phyloP scores from a whole-genome alignment of 2,113 vertebrate species.

The Rhegmatorhina hoffmannsi region DNA sequence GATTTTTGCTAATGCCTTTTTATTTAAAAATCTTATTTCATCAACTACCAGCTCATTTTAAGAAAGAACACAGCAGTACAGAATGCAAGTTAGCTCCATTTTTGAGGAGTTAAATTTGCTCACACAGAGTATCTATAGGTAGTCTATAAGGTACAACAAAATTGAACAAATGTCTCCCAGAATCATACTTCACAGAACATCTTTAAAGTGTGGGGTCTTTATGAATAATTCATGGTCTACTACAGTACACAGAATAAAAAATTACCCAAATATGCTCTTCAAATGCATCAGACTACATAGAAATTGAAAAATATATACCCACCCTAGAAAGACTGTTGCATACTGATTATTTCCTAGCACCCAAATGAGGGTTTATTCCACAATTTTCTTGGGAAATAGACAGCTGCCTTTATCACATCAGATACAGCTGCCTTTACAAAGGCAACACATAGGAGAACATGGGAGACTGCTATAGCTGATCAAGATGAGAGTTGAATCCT shows the following conservation, averaged over 20 bases:
- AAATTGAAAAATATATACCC: neutral
- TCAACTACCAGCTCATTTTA: neutral
- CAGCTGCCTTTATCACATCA: neutral
- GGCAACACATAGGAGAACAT: neutral
- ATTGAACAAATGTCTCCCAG: neutral
- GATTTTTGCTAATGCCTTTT: conserved; percentile 8
- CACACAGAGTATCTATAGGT: neutral
- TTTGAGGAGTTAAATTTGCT: neutral
- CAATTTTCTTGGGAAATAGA: neutral
- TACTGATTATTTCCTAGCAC: neutral
- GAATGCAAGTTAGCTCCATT: neutral
- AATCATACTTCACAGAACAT: neutral
- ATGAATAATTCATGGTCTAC: neutral
- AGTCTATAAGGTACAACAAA: neutral
- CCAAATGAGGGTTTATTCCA: neutral
- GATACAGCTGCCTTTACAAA: neutral
- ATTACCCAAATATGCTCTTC: neutral
- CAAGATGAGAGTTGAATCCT: neutral
- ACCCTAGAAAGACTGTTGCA: neutral
- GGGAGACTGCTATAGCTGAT: neutral
- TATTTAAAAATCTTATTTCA: conserved; percentile 19
- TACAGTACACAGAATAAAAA: neutral
- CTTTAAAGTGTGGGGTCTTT: neutral
- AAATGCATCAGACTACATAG: neutral
- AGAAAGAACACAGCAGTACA: neutral